Base-by-base conservation (phyloP, 92 coral and sea anemone species). In the Umimayanthus chanpuru region DNA sequence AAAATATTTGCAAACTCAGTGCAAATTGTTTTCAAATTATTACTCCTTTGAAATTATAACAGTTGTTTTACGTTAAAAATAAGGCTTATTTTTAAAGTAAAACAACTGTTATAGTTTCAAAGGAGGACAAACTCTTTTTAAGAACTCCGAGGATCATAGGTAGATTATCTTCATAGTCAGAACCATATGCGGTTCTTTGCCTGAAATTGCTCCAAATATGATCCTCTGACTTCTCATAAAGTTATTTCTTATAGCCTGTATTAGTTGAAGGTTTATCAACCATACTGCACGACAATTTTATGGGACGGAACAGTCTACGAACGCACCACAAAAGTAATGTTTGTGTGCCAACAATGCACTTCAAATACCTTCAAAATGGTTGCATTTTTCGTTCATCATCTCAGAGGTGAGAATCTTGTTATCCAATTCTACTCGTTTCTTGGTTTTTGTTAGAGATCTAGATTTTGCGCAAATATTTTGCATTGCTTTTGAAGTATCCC, bases 381-480 rank as follows among this genome's bases (percentile, higher is more conserved):
- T 70, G 66, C 26, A 61, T 6, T 61, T 61, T 61, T 25, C 49
- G 6, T 36, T 83, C 43, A 7, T 71, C 5, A 11, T 83, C 41
- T 78, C 66, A 15, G 61, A 18, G 21, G 65, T 12, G 8, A 44
- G 41, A 43, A 43, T 47, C 6, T 39, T 47, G 29, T 15, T 68
- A 8, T 72, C 78, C 4, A 75, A 38, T 75, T 83, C 47, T 9
- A 25, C 65, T 83, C 23, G 77, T 5, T 70, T 83, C 40, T 43
- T 28, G 12, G 64, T 32, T 83, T 83, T 83, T 28, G 67, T 43
- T 1, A 83, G 47, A 16, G 77, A 55, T 67, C 87, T 47, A 6
- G 70, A 36, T 68, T 70, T 83, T 83, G 78, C 76, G 68, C 87
- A 83, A 68, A 83, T 16, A 11, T 49, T 83, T 44, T 70, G 77